Percentiles rank a stretch among this genome's conserved stretches.
These are phyloP conservation scores for Rhipidura dahli DNA, from an alignment of 2,113 vertebrate genomes.

Conservation along the genomic window DNA sequence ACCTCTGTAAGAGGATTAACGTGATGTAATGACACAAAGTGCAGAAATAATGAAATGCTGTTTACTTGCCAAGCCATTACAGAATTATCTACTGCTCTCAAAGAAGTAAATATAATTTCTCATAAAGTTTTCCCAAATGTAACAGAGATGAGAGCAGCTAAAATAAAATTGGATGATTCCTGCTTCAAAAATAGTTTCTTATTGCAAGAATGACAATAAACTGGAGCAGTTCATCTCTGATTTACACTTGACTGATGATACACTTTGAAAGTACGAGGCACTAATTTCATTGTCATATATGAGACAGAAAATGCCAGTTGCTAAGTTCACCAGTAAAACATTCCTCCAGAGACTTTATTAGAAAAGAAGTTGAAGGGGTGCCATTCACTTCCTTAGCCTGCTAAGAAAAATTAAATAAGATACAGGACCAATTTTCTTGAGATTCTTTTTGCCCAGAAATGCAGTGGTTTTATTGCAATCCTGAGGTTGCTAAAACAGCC, in stretches of 20 bases:
- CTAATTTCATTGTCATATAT: background rate
- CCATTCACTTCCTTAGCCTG: background rate
- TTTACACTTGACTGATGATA: background rate
- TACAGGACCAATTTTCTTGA: background rate
- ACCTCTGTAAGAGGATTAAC: background rate
- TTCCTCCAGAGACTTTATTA: background rate
- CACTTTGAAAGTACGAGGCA: background rate
- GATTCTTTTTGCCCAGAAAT: background rate
- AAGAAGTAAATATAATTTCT: constrained; percentile 1
- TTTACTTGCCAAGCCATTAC: background rate
- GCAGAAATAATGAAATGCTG: background rate
- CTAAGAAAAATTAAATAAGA: background rate
- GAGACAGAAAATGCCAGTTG: background rate
- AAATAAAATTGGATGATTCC: background rate
- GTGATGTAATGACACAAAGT: background rate
- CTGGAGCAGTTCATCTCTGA: background rate
- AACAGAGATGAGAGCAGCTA: background rate
- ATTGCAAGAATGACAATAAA: background rate
- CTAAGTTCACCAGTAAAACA: background rate
- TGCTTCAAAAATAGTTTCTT: background rate
- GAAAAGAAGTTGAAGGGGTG: background rate
- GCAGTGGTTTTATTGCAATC: background rate
- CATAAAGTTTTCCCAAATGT: background rate
- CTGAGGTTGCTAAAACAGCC: background rate
- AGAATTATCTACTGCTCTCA: background rate